Percentiles rank a stretch among this genome's conserved stretches.
phyloP scores from a whole-genome alignment of 2,113 vertebrate species.

The Xenopus tropicalis region UCB_Xtro_10.0 CM004448.2:128216001-128216500 shows the following conservation, averaged over 20 bases:
- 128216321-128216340: no score
- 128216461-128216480: no score
- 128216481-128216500: no score
- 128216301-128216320: no score
- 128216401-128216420: no score
- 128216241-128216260: neutral
- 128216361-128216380: no score
- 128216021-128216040: neutral
- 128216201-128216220: neutral
- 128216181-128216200: constrained; percentile 4
- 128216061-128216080: neutral
- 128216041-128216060: neutral
- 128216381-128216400: no score
- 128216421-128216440: no score
- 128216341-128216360: no score
- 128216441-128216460: no score
- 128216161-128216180: neutral
- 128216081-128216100: neutral
- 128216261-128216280: neutral
- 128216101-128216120: neutral
- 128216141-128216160: neutral
- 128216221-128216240: neutral
- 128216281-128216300: no score
- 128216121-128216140: neutral
- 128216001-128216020: neutral